These are phyloP conservation scores for Ardeotis arabs DNA, from an alignment of 2,113 vertebrate genomes.

Conservation along the genomic window DNA sequence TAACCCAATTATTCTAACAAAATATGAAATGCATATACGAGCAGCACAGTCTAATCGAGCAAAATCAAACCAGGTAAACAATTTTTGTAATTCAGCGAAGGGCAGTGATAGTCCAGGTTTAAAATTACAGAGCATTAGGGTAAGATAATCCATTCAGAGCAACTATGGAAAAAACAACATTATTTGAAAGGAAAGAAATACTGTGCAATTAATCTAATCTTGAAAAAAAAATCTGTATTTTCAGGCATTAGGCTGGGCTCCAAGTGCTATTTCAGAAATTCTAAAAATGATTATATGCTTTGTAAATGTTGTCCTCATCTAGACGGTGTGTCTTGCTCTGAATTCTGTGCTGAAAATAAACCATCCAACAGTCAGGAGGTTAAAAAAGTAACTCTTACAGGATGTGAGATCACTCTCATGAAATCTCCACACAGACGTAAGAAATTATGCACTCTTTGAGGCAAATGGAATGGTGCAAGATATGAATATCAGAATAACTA, in stretches of 20 bases:
- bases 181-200: neutral
- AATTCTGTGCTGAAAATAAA: slow-evolving; percentile 1
- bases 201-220: neutral
- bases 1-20: neutral
- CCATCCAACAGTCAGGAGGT: neutral
- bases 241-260: neutral
- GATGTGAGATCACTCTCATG: neutral
- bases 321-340: neutral
- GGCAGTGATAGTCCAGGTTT: neutral
- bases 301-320: neutral
- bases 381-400: neutral
- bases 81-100: neutral
- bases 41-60: neutral
- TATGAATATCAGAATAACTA: neutral
- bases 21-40: neutral
- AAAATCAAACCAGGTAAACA: neutral
- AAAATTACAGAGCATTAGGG: neutral
- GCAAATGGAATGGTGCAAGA: neutral
- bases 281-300: neutral
- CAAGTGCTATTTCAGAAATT: neutral
- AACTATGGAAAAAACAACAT: neutral
- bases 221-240: neutral
- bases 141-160: neutral
- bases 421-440: neutral
- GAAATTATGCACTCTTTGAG: neutral